Evolutionary conservation across 1,140 invertebrate genomes (phyloP), one percentile per base, ranked within the genome.

Genomic region (Eupristina koningsbergeri): DNA sequence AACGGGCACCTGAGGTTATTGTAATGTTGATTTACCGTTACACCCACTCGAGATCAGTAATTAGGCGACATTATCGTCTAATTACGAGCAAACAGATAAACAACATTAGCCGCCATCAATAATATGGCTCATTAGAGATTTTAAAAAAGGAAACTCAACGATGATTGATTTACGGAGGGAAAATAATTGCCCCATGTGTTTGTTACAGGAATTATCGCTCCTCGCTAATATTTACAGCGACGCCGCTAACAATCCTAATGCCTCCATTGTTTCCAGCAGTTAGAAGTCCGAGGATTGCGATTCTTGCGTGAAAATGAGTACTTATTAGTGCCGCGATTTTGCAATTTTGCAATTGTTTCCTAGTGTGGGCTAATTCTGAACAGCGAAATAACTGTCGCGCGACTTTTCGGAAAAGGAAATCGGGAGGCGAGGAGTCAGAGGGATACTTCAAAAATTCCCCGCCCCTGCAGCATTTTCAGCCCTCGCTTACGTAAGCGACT

Each of bases 381-480:
- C 61, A 64, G 47, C 76, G 61, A 64, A 64, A 78, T 64, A 78
- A 78, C 31, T 29, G 77, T 36, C 53, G 53, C n/a, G n/a, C n/a
- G n/a, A n/a, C n/a, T n/a, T n/a, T n/a, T n/a, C n/a, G n/a, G 26
- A 41, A 73, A 22, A 50, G 41, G 29, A 61, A 61, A 61, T 47
- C 73, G 41, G 45, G 26, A 19, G 5, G 73, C 53, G 26, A 58
- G n/a, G n/a, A n/a, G n/a, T n/a, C n/a, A n/a, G n/a, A n/a, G n/a
- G n/a, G n/a, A n/a, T n/a, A n/a, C n/a, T n/a, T n/a, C n/a, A n/a
- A n/a, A n/a, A n/a, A n/a, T n/a, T n/a, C n/a, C n/a, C n/a, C 67
- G 41, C 67, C 64, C 67, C 41, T 80, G 47, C 47, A 80, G n/a
- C n/a, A 73, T 67, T 67, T 73, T 45, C 67, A 73, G 41, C 80